A percentile compares a stretch with the other conserved stretches of the same genome.
Evolutionary conservation across 2,797 vertebrate genomes (phyloP).

Genomic region (Cossypha niveicapilla): DNA sequence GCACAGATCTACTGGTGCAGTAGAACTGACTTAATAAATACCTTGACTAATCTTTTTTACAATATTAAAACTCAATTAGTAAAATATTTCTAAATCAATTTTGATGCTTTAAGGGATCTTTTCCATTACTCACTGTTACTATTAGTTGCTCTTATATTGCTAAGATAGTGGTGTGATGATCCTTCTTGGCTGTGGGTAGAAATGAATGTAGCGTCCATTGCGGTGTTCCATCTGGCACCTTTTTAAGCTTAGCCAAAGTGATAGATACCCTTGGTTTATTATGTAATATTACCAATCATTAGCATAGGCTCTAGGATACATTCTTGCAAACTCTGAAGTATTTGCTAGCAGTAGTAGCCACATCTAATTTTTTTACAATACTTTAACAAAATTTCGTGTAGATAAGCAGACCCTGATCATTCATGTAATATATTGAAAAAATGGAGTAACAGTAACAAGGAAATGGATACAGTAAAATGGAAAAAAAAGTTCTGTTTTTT

Average conservation of each 20-base stretch:
- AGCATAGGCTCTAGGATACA: accelerated
- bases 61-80: background rate
- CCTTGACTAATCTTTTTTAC: background rate
- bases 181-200: background rate
- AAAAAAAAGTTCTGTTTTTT: background rate
- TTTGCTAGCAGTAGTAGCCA: background rate
- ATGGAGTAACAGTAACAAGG: background rate
- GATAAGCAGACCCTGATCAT: background rate
- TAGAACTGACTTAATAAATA: background rate
- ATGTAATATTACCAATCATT: background rate
- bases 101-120: background rate
- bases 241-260: background rate
- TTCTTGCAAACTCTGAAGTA: background rate
- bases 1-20: background rate
- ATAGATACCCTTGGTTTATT: background rate
- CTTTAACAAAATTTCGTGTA: background rate
- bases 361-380: background rate
- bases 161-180: background rate
- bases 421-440: background rate
- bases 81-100: background rate
- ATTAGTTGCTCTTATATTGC: background rate
- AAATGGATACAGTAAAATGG: background rate
- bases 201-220: background rate
- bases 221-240: accelerated
- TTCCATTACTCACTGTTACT: background rate